Percentiles rank a stretch among this genome's conserved stretches.
These are phyloP conservation scores for Cyanoderma ruficeps DNA, from an alignment of 2,113 vertebrate species.

Conservation along the genomic window DNA sequence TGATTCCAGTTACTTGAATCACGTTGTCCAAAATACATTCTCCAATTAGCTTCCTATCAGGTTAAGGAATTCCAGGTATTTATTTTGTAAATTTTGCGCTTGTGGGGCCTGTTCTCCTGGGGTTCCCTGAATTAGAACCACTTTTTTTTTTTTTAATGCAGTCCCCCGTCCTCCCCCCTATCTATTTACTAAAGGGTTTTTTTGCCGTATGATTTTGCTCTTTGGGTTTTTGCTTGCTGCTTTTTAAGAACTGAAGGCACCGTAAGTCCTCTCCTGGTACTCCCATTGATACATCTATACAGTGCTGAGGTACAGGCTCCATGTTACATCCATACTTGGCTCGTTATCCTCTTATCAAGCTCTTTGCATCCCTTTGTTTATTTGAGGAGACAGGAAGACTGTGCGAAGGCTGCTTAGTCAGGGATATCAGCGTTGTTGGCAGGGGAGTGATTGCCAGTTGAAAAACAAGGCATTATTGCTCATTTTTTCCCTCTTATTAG, in stretches of 20 bases:
- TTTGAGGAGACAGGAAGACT: slow-evolving; percentile 81
- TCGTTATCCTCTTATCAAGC: slow-evolving; percentile 81
- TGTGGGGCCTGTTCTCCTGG: neutral
- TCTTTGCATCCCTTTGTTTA: slow-evolving; percentile 85
- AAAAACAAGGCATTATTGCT: slow-evolving; percentile 98
- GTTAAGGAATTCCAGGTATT: neutral
- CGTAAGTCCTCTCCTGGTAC: neutral
- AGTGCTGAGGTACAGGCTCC: slow-evolving; percentile 47
- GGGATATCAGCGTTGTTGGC: slow-evolving; percentile 86
- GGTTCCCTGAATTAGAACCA: neutral
- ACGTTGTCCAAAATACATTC: neutral
- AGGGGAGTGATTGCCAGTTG: slow-evolving; percentile 90
- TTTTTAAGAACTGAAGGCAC: neutral
- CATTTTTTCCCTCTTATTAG: slow-evolving; percentile 98
- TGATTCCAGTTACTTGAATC: neutral
- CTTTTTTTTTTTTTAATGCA: neutral
- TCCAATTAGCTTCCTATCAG: neutral
- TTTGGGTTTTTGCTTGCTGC: neutral
- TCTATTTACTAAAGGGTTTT: neutral
- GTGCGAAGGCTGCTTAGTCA: slow-evolving; percentile 85
- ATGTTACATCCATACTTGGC: slow-evolving; percentile 67
- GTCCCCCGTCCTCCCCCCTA: neutral
- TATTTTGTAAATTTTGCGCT: neutral
- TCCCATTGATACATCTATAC: neutral
- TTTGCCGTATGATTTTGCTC: neutral